These are phyloP conservation scores for Drosophila erecta DNA, from an alignment of 1,140 invertebrate genomes.

Conservation along the genomic window DNA sequence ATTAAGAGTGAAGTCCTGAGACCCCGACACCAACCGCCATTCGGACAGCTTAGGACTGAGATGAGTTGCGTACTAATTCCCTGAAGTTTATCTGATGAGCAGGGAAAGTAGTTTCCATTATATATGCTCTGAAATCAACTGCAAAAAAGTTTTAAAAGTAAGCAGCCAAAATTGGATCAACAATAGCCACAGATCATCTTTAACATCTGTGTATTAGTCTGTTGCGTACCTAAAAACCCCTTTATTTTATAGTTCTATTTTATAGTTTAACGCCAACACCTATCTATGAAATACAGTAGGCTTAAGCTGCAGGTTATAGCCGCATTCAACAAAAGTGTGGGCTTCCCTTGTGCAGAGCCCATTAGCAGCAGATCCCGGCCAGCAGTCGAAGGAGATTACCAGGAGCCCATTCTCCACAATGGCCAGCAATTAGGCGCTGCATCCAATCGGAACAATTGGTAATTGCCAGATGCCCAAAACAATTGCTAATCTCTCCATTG, in stretches of 20 bases:
- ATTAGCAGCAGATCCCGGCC: background rate
- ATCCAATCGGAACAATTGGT: conserved; percentile 15
- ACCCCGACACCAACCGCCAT: conserved; percentile 7
- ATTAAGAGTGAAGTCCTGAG: conserved; percentile 35
- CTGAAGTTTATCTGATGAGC: no score
- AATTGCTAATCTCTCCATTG: conserved; percentile 5
- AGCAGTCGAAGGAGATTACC: background rate
- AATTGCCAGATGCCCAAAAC: conserved; percentile 17
- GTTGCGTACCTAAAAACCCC: no score
- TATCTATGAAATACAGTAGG: background rate
- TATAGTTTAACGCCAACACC: no score
- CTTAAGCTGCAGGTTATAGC: background rate
- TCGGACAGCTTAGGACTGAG: conserved; percentile 24
- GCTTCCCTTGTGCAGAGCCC: background rate
- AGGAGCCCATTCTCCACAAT: background rate
- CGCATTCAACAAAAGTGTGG: background rate
- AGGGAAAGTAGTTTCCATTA: background rate
- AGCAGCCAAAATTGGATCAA: no score
- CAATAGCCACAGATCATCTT: no score
- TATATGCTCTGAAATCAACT: background rate
- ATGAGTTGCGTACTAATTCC: conserved; percentile 5
- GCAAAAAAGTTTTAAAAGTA: background rate
- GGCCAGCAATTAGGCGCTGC: conserved; percentile 22
- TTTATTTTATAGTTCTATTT: no score
- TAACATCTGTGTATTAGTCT: no score